Percentiles rank a stretch among this genome's conserved stretches.
These are phyloP conservation scores for Vanacampus margaritifer DNA, from an alignment of 2,113 vertebrate species.

Conservation along the genomic window DNA sequence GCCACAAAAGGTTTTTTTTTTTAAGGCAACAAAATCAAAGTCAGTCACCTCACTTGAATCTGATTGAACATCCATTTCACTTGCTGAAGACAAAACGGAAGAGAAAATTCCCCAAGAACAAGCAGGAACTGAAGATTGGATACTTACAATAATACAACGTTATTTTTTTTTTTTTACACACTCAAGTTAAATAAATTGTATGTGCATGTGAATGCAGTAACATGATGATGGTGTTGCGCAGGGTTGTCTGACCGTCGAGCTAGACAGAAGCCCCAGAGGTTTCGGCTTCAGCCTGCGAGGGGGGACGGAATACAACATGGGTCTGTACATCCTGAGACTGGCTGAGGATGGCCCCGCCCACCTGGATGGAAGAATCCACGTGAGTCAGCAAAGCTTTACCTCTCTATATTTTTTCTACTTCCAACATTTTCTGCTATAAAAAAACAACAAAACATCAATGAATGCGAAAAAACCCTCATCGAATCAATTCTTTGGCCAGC, in stretches of 20 bases:
- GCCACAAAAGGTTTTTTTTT: no score
- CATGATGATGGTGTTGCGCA: slow-evolving; percentile 35
- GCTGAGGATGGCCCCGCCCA: slow-evolving; percentile 91
- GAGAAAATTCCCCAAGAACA: no score
- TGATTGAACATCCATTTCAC: no score
- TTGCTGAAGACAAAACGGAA: no score
- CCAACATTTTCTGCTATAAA: background rate
- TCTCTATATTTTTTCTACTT: background rate
- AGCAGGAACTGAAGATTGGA: no score
- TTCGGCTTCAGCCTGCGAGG: slow-evolving; percentile 96
- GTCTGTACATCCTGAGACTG: slow-evolving; percentile 91
- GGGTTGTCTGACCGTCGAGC: slow-evolving; percentile 86
- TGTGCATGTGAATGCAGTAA: background rate
- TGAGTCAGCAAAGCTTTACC: slow-evolving; percentile 63
- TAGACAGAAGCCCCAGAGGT: slow-evolving; percentile 85
- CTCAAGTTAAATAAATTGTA: background rate
- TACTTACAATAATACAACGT: no score
- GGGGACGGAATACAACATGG: slow-evolving; percentile 98
- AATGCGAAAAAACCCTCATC: background rate
- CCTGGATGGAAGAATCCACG: slow-evolving; percentile 88
- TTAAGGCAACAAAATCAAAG: no score
- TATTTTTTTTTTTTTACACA: no score
- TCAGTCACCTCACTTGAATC: no score
- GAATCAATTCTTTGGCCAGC: no score
- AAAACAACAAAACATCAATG: slow-evolving; percentile 10